Conservation (phyloP, 2,888 invertebrate genomes). For the Protophormia terraenovae region DNA sequence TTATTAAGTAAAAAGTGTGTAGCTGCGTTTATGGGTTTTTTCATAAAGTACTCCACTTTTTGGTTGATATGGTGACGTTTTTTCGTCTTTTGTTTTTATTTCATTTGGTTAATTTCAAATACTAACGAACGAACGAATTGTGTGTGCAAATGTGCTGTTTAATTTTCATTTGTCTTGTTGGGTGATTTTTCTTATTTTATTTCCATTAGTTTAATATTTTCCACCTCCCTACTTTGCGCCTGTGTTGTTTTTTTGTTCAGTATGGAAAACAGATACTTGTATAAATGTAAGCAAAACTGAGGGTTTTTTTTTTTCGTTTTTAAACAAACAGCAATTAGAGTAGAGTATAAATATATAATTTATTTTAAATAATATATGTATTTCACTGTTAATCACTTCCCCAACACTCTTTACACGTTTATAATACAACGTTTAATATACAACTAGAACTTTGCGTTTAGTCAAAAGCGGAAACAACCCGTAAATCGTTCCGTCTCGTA, state of each 20-base stretch:
- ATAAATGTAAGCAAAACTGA: conserved; percentile 28
- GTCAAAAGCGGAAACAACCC: conserved; percentile 69
- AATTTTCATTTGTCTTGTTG: conserved; percentile 37
- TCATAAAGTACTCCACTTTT: background rate
- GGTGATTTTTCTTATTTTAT: conserved; percentile 24
- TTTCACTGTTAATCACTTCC: conserved; percentile 40
- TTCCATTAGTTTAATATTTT: conserved; percentile 27
- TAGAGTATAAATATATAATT: background rate
- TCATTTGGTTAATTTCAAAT: background rate
- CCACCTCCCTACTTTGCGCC: conserved; percentile 45
- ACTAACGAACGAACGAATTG: background rate
- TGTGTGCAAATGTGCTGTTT: background rate
- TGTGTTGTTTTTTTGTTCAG: conserved; percentile 41
- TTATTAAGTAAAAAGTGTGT: background rate
- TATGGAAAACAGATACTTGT: background rate
- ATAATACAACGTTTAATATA: conserved; percentile 66
- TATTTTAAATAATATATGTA: conserved; percentile 8
- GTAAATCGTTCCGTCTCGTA: conserved; percentile 47
- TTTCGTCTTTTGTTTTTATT: conserved; percentile 16
- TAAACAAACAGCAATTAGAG: conserved; percentile 3
- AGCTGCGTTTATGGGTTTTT: too few relatives aligned
- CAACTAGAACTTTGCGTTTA: conserved; percentile 72
- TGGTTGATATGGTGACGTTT: conserved; percentile 35
- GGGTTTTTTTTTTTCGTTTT: conserved; percentile 43
- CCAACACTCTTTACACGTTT: conserved; percentile 61